A percentile compares a stretch with the other conserved stretches of the same genome.
These are phyloP conservation scores for Choreutis nemorana DNA, from an alignment of 2,888 invertebrate genomes.

Conservation along the genomic window DNA sequence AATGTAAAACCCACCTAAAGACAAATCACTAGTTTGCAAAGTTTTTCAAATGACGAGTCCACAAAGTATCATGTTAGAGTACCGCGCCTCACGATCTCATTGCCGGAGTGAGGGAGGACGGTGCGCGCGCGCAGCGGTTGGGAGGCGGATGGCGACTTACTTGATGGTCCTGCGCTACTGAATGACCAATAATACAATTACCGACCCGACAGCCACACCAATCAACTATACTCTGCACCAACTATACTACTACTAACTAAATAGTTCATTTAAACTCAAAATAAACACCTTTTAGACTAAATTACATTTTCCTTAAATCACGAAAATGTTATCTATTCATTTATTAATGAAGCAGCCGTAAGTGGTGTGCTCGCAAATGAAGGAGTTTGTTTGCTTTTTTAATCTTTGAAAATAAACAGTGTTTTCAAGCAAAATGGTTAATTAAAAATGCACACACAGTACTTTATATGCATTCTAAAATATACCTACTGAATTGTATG, in stretches of 20 bases:
- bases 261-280: too few relatives aligned
- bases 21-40: slow-evolving; percentile 6
- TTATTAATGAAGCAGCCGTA: too few relatives aligned
- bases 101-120: slow-evolving; percentile 44
- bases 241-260: slow-evolving; percentile 1
- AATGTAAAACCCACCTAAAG: slow-evolving; percentile 31
- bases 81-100: slow-evolving; percentile 36
- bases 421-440: too few relatives aligned
- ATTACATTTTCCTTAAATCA: too few relatives aligned
- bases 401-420: too few relatives aligned
- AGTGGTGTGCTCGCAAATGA: too few relatives aligned
- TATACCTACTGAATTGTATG: too few relatives aligned
- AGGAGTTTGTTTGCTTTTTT: too few relatives aligned
- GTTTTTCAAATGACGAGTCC: slow-evolving; percentile 2
- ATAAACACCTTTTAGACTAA: too few relatives aligned
- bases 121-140: slow-evolving; percentile 27
- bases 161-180: slow-evolving; percentile 39
- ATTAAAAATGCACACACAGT: too few relatives aligned
- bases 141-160: slow-evolving; percentile 19
- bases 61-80: slow-evolving; percentile 16
- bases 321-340: too few relatives aligned
- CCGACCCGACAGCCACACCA: slow-evolving; percentile 11
- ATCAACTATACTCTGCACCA: slow-evolving; percentile 6
- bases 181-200: slow-evolving; percentile 15
- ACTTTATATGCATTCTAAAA: too few relatives aligned